Evolutionary conservation across 2,113 vertebrate genomes (phyloP).

Genomic region (Lepus americanus): DNA sequence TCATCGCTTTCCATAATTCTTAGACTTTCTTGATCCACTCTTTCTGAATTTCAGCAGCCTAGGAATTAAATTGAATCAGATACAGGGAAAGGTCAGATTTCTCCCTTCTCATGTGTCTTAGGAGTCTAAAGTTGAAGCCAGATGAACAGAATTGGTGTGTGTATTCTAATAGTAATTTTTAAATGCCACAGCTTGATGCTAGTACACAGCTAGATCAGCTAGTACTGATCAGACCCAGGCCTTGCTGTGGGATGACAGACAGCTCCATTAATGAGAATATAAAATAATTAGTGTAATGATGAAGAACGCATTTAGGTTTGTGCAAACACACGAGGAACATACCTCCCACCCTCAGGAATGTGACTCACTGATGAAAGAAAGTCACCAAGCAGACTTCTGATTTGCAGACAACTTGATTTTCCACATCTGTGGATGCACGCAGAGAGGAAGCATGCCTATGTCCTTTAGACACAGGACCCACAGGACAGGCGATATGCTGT

Average conservation of each 20-base stretch:
- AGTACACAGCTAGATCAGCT: not conserved
- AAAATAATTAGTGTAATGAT: not conserved
- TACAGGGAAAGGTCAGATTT: not conserved
- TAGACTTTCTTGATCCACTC: not conserved
- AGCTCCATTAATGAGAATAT: not conserved
- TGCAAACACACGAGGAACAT: not conserved
- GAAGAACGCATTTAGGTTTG: not conserved
- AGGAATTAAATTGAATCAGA: not conserved
- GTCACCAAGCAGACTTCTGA: conserved; percentile 15
- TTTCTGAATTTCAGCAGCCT: not conserved
- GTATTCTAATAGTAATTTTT: not conserved
- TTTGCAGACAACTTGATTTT: conserved; percentile 40
- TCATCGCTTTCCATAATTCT: not conserved
- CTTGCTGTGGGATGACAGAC: not conserved
- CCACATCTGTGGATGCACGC: not conserved
- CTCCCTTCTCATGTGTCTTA: not conserved
- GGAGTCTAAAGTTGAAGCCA: not conserved
- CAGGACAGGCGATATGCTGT: no score
- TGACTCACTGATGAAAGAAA: not conserved
- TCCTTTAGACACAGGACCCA: not conserved
- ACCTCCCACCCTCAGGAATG: not conserved
- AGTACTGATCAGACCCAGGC: not conserved
- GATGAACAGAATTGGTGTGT: not conserved
- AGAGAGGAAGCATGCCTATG: accelerated
- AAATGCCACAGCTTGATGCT: not conserved